Conservation (phyloP, 1,140 invertebrate species). For the Drosophila athabasca region DNA sequence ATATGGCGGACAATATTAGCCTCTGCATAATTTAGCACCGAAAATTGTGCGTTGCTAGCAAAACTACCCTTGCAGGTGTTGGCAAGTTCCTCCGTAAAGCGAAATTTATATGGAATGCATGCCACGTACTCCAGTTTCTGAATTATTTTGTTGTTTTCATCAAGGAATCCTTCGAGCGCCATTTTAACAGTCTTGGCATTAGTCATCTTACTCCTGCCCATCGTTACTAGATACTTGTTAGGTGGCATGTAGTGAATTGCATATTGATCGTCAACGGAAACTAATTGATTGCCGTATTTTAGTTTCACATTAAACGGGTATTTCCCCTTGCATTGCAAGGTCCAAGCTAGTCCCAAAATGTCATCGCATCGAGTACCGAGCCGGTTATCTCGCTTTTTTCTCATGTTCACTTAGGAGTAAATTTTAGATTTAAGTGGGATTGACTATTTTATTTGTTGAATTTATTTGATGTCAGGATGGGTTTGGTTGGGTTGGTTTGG, state of each 20-base stretch:
- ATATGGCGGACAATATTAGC: too few species aligned
- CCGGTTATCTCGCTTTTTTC: neutral
- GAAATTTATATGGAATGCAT: conserved; percentile 12
- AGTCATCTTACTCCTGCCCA: neutral
- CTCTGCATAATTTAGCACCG: neutral
- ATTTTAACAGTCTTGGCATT: neutral
- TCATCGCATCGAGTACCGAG: neutral
- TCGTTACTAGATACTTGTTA: conserved; percentile 5
- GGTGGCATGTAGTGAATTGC: neutral
- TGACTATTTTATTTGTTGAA: too few species aligned
- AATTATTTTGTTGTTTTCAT: neutral
- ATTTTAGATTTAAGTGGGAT: too few species aligned
- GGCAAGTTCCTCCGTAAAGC: conserved; percentile 16
- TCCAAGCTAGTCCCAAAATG: conserved; percentile 6
- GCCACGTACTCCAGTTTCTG: neutral
- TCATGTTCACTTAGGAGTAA: too few species aligned
- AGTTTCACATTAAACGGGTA: neutral
- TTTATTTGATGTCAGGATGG: too few species aligned
- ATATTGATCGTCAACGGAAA: neutral
- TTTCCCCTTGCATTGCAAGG: conserved; percentile 1
- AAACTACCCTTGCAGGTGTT: neutral
- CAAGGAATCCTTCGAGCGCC: neutral
- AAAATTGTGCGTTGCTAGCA: neutral
- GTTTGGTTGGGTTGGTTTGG: too few species aligned
- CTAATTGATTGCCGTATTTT: conserved; percentile 2